phyloP scores from a whole-genome alignment of 2,888 invertebrate genomes.

The Caenorhabditis auriculariae region DNA sequence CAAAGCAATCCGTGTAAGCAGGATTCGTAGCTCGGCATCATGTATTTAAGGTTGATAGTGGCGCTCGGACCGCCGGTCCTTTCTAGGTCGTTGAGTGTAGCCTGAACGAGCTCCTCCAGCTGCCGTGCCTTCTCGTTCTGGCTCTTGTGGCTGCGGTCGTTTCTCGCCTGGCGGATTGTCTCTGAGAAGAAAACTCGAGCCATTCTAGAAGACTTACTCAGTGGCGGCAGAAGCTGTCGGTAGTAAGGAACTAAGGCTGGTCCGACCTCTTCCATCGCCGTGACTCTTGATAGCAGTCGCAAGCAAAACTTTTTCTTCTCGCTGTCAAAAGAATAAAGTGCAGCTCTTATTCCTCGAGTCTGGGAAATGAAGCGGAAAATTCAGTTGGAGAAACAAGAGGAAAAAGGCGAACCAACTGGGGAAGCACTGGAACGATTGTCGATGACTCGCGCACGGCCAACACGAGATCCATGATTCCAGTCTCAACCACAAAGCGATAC shows the following conservation, averaged over 20 bases:
- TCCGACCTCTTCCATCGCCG: conserved; percentile 74
- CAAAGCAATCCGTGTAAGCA: no score
- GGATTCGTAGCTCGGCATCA: conserved; percentile 95
- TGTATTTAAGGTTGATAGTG: conserved; percentile 95
- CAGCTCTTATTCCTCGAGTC: conserved; percentile 48
- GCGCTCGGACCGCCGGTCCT: conserved; percentile 91
- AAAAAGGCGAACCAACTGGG: conserved; percentile 8
- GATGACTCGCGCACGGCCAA: conserved; percentile 21
- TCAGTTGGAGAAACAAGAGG: no score
- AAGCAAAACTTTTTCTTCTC: conserved; percentile 44
- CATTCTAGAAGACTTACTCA: conserved; percentile 71
- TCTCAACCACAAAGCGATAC: conserved; percentile 42
- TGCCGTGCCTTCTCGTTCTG: conserved; percentile 29
- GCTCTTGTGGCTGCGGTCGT: not conserved
- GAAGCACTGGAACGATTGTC: conserved; percentile 13
- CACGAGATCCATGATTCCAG: conserved; percentile 43
- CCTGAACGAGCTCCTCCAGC: conserved; percentile 27
- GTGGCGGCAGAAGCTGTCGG: conserved; percentile 84
- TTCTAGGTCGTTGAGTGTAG: conserved; percentile 81
- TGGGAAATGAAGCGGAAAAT: conserved; percentile 1
- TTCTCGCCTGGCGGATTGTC: not conserved
- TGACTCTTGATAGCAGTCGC: conserved; percentile 34
- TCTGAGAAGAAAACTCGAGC: not conserved
- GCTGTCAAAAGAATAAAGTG: conserved; percentile 42
- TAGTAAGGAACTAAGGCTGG: conserved; percentile 96